phyloP scores from a whole-genome alignment of 2,113 vertebrate genomes.

The Octodon degus region DNA sequence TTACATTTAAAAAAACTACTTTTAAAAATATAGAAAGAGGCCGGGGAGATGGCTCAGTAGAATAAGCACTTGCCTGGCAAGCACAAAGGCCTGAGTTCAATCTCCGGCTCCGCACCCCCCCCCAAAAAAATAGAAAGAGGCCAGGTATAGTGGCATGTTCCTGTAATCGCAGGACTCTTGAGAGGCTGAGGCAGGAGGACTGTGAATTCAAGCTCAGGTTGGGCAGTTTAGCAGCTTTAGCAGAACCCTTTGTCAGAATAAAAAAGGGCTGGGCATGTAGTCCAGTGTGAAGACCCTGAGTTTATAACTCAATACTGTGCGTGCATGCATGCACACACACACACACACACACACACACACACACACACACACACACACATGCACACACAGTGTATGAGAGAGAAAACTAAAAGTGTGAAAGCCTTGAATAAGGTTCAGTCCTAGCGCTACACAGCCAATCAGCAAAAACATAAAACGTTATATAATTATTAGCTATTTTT shows the following conservation, averaged over 20 bases:
- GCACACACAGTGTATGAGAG: neutral
- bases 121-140: neutral
- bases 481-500: conserved; percentile 42
- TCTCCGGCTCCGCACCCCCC: too few relatives aligned
- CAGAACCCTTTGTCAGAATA: neutral
- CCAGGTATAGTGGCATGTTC: neutral
- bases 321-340: neutral
- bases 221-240: neutral
- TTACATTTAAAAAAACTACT: neutral
- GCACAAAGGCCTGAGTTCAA: too few relatives aligned
- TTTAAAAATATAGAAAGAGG: neutral
- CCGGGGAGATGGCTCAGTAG: too few relatives aligned
- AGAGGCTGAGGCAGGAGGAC: neutral
- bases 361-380: neutral
- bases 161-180: neutral
- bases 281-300: neutral
- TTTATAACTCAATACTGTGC: neutral
- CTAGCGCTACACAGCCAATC: neutral
- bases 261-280: neutral
- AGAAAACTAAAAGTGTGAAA: neutral
- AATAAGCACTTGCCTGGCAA: too few relatives aligned
- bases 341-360: too few relatives aligned
- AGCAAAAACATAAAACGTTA: neutral
- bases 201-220: neutral
- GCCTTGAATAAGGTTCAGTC: neutral